Evolutionary conservation across 1,140 invertebrate genomes (phyloP), one percentile per base, ranked within the genome.

Genomic region (Lutraria rhynchaena): DNA sequence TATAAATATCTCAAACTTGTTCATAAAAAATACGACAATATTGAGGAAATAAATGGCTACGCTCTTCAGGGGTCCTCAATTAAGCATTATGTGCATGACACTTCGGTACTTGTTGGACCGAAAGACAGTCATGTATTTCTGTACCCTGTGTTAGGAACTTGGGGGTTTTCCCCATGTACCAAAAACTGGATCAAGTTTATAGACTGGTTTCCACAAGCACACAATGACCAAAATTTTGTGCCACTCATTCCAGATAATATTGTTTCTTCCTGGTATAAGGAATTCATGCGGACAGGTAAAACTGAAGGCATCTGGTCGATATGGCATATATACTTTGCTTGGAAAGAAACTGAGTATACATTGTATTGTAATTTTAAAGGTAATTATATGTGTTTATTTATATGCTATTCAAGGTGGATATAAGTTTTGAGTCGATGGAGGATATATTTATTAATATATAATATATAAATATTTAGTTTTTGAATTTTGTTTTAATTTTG

Each of bases 281-380:
- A 13, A 1, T 77, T 85, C 31, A 35, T 49, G 4, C 51, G 71
- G 61, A 7, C 22, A 22, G 83, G 83, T 24, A 77, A 51, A 22
- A 60, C 74, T 1, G 44, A 81, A 11, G 29, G 77, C 7, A 87
- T 88, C 80, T 88, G 87, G 87, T 83, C 85, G 27, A 88, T 88
- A 65, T 88, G 87, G 87, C 84, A 87, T 63, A 85, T 87, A n/a
- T 84, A 88, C 70, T 81, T 85, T 73, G 65, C 82, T 5, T 83
- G 83, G 75, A 78, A 74, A 46, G 60, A 83, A 19, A 81, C 70
- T 9, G 83, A 81, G 37, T 70, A 31, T 37, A 70, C 77, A 46
- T n/a, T 81, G 17, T 81, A 81, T 31, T 27, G 27, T 19, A 81
- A 81, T 37, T 81, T 81, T 49, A n/a, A 58, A 81, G 77, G 77